Percentiles rank a stretch among this genome's conserved stretches.
These are phyloP conservation scores for Rhabdophis nuchalis DNA, from an alignment of 2,797 vertebrate genomes.

Conservation along the genomic window DNA sequence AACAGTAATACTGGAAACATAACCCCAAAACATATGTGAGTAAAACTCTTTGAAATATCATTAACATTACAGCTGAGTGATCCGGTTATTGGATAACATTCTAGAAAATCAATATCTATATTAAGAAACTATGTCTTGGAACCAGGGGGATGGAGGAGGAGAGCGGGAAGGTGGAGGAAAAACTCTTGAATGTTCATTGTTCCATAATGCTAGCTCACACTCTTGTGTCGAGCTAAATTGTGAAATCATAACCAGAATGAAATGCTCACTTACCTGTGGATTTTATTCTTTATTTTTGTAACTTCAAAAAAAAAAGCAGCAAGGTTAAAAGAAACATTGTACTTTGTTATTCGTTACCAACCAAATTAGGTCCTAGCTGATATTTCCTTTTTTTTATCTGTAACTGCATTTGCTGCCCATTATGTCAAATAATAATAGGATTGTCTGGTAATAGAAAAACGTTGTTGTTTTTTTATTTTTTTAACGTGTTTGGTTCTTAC, in stretches of 20 bases:
- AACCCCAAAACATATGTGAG: slow-evolving; percentile 30
- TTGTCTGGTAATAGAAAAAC: background rate
- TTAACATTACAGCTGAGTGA: slow-evolving; percentile 47
- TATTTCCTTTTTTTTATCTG: slow-evolving; percentile 27
- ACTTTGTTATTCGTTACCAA: slow-evolving; percentile 54
- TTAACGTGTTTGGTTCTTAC: background rate
- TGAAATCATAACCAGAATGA: slow-evolving; percentile 66
- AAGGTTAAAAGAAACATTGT: slow-evolving; percentile 58
- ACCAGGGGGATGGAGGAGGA: slow-evolving; percentile 58
- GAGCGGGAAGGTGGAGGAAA: slow-evolving; percentile 55
- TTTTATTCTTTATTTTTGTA: slow-evolving; percentile 64
- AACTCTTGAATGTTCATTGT: slow-evolving; percentile 70
- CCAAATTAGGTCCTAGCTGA: slow-evolving; percentile 51
- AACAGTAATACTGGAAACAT: slow-evolving; percentile 4
- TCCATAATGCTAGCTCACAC: slow-evolving; percentile 68
- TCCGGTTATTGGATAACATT: slow-evolving; percentile 64
- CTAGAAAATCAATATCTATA: slow-evolving; percentile 67
- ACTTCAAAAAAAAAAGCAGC: slow-evolving; percentile 51
- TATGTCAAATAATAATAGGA: slow-evolving; percentile 4
- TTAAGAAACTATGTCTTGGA: slow-evolving; percentile 59
- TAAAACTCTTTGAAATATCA: slow-evolving; percentile 60
- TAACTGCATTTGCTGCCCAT: slow-evolving; percentile 48
- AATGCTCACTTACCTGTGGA: slow-evolving; percentile 52
- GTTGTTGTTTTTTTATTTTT: too few species aligned
- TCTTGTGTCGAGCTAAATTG: slow-evolving; percentile 71